A percentile compares a stretch with the other conserved stretches of the same genome.
These are phyloP conservation scores for Argya squamiceps DNA, from an alignment of 2,797 vertebrate species.

Conservation along the genomic window DNA sequence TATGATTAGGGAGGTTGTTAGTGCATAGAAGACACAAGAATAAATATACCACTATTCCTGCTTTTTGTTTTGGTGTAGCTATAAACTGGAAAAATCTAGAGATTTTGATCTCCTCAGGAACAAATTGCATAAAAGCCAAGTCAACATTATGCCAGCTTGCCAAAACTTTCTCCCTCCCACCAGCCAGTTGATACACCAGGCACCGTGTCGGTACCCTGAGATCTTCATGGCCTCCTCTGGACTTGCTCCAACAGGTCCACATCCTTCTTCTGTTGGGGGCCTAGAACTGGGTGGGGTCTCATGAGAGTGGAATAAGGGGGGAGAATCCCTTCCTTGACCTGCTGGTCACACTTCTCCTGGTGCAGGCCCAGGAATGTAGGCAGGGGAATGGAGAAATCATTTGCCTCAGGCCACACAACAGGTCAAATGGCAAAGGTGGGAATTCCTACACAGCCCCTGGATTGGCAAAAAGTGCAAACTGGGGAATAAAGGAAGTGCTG, in stretches of 20 bases:
- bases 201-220: fast-evolving
- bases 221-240: background rate
- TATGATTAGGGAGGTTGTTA: background rate
- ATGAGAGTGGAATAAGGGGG: background rate
- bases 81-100: background rate
- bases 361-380: fast-evolving
- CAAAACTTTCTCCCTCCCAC: background rate
- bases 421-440: background rate
- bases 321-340: background rate
- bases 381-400: fast-evolving
- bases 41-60: background rate
- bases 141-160: background rate
- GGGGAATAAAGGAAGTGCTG: background rate
- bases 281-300: background rate
- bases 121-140: background rate
- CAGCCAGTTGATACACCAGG: background rate
- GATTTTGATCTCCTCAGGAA: background rate
- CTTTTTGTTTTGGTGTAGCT: background rate
- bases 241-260: background rate
- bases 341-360: background rate
- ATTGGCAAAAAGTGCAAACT: background rate
- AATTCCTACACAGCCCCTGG: background rate
- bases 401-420: background rate
- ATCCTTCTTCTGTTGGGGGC: fast-evolving
- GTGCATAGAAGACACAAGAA: background rate